Base-by-base conservation (phyloP, 2,797 vertebrate species). In the Coccyzus lansbergi region DNA sequence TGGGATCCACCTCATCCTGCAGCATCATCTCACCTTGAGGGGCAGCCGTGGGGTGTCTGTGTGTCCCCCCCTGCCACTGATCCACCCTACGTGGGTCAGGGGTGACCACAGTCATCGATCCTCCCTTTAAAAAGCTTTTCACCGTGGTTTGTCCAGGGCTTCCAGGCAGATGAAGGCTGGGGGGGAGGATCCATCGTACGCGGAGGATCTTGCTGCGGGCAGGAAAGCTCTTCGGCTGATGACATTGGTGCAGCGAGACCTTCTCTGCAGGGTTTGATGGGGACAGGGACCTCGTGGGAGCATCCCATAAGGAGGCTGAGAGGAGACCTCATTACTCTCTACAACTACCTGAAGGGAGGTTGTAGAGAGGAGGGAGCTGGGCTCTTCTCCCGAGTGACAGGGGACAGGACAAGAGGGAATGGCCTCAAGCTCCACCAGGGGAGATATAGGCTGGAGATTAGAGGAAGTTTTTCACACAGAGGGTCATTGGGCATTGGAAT, bases 131-230 rank as follows among this genome's bases (percentile, higher is more conserved):
- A 87, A 79, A 51, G n/a, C 14, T 58, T 75, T 75, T 84, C 12
- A 40, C 12, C 51, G 10, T 2, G 0, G 67, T 78, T 60, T 38
- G 29, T 78, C 38, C 4, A 0, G 38, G 29, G 25, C 28, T 52
- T 40, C 49, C 8, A 6, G 67, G 33, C 4, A 36, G 52, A 12
- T 2, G 7, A 25, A 40, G 11, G 49, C 14, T 5, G 5, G 40
- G 55, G 31, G 3, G 2, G 1, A 29, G 74, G 4, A 10, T 11
- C 36, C 6, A 3, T 14, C n/a, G n/a, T n/a, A n/a, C n/a, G n/a
- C n/a, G n/a, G n/a, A n/a, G n/a, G n/a, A n/a, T n/a, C n/a, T n/a
- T n/a, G n/a, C n/a, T n/a, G n/a, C n/a, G n/a, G 20, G 25, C 26
- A 24, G 22, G 25, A 31, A 60, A 64, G 58, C 58, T 38, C 77